phyloP scores from a whole-genome alignment of 2,888 invertebrate genomes.

The Dolichopus griseipennis region DNA sequence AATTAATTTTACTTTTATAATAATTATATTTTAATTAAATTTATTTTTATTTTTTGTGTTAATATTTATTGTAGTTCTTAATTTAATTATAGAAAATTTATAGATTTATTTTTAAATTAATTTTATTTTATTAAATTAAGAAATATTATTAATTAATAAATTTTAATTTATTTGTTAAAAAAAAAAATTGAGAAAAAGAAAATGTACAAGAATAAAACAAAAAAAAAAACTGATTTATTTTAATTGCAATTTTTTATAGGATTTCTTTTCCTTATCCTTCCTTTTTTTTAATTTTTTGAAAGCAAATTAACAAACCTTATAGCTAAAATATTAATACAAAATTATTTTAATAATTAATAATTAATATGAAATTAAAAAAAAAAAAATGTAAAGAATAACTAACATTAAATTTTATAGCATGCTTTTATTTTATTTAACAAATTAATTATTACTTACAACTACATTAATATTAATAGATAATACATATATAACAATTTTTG shows the following conservation, averaged over 20 bases:
- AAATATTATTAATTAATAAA: too few species aligned
- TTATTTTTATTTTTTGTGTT: background rate
- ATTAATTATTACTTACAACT: background rate
- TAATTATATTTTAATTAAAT: background rate
- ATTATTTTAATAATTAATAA: background rate
- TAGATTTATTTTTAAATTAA: too few species aligned
- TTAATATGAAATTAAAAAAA: background rate
- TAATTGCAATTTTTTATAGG: background rate
- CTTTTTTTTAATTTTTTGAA: background rate
- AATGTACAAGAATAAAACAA: background rate
- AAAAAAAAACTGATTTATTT: background rate
- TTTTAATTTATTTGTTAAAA: too few species aligned
- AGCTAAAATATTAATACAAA: too few species aligned
- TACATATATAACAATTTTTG: background rate
- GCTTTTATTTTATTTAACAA: background rate
- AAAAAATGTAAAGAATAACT: background rate
- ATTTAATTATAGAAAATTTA: too few species aligned
- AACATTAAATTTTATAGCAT: background rate
- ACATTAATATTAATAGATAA: background rate
- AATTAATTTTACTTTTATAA: background rate
- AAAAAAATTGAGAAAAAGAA: too few species aligned
- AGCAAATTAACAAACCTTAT: background rate
- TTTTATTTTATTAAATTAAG: too few species aligned
- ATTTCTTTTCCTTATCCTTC: background rate
- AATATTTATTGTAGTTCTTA: too few species aligned